Base-by-base conservation (phyloP, 2,888 invertebrate genomes). In the Acronicta alni region DNA sequence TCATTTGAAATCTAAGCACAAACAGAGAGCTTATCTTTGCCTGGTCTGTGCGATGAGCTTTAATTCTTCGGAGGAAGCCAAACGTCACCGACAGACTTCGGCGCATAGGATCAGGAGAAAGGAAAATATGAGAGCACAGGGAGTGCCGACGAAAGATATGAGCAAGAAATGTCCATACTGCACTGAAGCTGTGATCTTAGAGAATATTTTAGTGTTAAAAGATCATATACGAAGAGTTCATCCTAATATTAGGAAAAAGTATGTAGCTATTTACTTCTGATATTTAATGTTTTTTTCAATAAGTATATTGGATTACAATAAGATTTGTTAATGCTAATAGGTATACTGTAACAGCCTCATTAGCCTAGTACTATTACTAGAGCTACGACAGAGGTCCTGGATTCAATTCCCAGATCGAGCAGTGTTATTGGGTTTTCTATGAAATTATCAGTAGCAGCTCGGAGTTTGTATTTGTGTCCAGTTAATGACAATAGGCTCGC, bases 11-110 rank as follows among this genome's bases (percentile, higher is more conserved):
- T 89, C 91, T 0, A 94, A 91, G 42, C 97, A 97, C 80, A 94
- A 95, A 26, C 89, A 94, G 16, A 92, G 89, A 37, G 90, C 95
- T 5, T 97, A 95, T 75, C 95, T 96, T 61, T 98, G 98, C 79
- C 95, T 96, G 0, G 94, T 95, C 5, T 98, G 98, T 77, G 92
- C 94, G 0, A 81, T 95, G 72, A 95, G 95, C 41, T 97, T 97
- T 70, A 83, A 90, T 8, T 95, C 95, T 4, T 87, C 95, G 0
- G 84, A 88, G 14, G 96, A 96, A 72, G 97, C 97, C 0, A 95
- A 95, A 39, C 86, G 91, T 10, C 97, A 97, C 84, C 94, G 97
- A 2, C 95, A 95, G 61, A 95, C 96, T 0, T 89, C 95, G 45
- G 93, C 95, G 48, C 97, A 97, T 76, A 95, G 96, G 74, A 94